Percentiles rank a stretch among this genome's conserved stretches.
Evolutionary conservation across 2,888 invertebrate species (phyloP).

Genomic region (Nysson spinosus): DNA sequence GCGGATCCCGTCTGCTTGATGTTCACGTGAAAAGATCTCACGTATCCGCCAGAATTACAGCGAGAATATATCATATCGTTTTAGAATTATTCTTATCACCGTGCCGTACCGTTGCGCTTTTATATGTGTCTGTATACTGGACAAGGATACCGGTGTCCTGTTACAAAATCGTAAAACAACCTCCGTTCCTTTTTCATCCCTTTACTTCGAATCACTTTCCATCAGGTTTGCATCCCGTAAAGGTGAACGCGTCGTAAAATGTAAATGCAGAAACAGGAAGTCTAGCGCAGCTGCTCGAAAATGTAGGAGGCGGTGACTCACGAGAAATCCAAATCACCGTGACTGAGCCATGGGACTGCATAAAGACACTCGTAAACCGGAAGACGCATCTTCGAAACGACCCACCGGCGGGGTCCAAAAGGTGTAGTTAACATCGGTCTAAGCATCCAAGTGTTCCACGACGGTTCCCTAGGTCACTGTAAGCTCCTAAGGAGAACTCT

Average conservation of each 20-base stretch:
- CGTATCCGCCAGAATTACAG: not conserved
- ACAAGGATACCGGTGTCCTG: too few relatives aligned
- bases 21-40: not conserved
- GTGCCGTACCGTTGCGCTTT: too few relatives aligned
- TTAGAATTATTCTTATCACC: not conserved
- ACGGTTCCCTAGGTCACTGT: not conserved
- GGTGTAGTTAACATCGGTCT: not conserved
- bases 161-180: slow-evolving; percentile 7
- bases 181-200: too few relatives aligned
- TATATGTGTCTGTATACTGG: too few relatives aligned
- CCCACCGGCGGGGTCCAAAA: not conserved
- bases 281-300: slow-evolving; percentile 31
- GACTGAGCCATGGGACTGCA: slow-evolving; percentile 23
- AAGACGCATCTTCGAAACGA: slow-evolving; percentile 28
- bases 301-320: slow-evolving; percentile 48
- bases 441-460: not conserved
- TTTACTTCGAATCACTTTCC: not conserved
- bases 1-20: not conserved
- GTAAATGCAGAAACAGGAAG: slow-evolving; percentile 45
- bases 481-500: too few relatives aligned
- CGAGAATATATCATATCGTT: not conserved
- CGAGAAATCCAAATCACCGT: slow-evolving; percentile 45
- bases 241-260: slow-evolving; percentile 25
- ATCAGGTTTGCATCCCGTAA: not conserved
- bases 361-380: slow-evolving; percentile 37